phyloP scores from a whole-genome alignment of 2,888 invertebrate species.

The Patella depressa region DNA sequence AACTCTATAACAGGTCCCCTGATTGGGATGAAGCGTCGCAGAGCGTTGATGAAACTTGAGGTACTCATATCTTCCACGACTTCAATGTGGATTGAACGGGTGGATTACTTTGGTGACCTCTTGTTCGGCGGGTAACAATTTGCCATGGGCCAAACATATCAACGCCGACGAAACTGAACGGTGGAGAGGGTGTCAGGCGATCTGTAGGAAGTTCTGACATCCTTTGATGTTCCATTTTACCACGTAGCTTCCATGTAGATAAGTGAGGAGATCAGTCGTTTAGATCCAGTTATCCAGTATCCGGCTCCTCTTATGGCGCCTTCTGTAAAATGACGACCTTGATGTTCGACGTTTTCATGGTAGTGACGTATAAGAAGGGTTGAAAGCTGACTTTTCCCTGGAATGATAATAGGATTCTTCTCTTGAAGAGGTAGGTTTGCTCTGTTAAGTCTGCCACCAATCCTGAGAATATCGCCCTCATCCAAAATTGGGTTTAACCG shows the following conservation, averaged over 20 bases:
- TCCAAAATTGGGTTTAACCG: background rate
- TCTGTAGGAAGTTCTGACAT: background rate
- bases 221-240: background rate
- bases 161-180: background rate
- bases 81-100: background rate
- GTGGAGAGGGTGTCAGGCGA: background rate
- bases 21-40: constrained; percentile 15
- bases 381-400: background rate
- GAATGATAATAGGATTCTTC: background rate
- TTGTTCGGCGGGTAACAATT: background rate
- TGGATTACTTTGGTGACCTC: background rate
- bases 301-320: background rate
- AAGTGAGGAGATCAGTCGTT: background rate
- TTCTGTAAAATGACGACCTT: constrained; percentile 2
- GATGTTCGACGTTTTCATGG: background rate
- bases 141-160: background rate
- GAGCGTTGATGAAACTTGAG: constrained; percentile 19
- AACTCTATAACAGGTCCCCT: constrained; percentile 30
- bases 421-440: background rate
- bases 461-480: background rate
- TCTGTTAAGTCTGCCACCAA: constrained; percentile 1
- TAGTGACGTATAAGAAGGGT: background rate
- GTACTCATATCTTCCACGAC: background rate
- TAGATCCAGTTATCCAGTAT: background rate
- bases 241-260: background rate